Conservation (phyloP, 2,888 invertebrate species). For the Zaprionus bogoriensis region DNA sequence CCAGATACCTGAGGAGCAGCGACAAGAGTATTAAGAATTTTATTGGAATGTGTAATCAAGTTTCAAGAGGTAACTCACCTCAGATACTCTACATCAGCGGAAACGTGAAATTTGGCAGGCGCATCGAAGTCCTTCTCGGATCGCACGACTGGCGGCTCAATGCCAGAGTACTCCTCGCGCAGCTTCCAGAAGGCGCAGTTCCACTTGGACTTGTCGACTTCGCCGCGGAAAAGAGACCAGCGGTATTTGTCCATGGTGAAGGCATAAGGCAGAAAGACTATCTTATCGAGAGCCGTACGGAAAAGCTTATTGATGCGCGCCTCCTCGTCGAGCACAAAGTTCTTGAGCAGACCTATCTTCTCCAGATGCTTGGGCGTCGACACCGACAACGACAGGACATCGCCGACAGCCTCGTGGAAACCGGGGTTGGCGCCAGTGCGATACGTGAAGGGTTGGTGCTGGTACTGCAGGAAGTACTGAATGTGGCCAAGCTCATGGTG, state of each 20-base stretch:
- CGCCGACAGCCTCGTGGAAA: slow-evolving; percentile 90
- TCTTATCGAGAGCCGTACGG: slow-evolving; percentile 87
- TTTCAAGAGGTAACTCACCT: slow-evolving; percentile 82
- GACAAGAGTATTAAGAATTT: not conserved
- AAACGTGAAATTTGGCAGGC: slow-evolving; percentile 89
- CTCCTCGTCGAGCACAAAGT: slow-evolving; percentile 86
- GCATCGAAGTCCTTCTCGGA: slow-evolving; percentile 89
- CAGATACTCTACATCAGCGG: slow-evolving; percentile 88
- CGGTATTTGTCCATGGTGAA: slow-evolving; percentile 88
- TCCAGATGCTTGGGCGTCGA: slow-evolving; percentile 88
- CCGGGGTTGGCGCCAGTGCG: slow-evolving; percentile 86
- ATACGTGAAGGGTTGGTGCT: slow-evolving; percentile 85
- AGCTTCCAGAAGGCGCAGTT: slow-evolving; percentile 88
- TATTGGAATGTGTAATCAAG: not conserved
- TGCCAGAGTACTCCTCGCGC: slow-evolving; percentile 86
- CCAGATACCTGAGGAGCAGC: slow-evolving; percentile 85
- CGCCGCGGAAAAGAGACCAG: slow-evolving; percentile 87
- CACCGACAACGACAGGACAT: slow-evolving; percentile 88
- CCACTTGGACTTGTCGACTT: slow-evolving; percentile 85
- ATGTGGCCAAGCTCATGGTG: slow-evolving; percentile 89
- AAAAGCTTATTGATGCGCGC: slow-evolving; percentile 88
- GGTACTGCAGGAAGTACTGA: slow-evolving; percentile 88
- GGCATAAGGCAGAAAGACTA: slow-evolving; percentile 88
- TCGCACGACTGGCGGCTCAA: slow-evolving; percentile 87
- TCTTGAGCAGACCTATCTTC: slow-evolving; percentile 86